Evolutionary conservation across 2,797 vertebrate species (phyloP).

Genomic region (Anisognathus igniventris): DNA sequence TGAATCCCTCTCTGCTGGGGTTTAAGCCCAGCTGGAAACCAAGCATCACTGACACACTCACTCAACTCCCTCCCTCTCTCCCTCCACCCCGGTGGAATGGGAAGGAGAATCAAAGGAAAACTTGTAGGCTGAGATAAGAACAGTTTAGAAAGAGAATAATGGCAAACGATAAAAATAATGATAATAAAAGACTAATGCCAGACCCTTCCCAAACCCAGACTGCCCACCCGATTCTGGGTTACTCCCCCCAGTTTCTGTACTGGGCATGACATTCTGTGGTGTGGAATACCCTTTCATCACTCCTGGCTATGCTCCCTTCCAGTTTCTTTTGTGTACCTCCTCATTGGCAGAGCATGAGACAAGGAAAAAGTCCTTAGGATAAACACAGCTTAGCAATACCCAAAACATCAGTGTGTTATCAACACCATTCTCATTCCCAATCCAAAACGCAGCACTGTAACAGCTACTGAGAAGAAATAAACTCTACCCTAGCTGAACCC

Average conservation of each 20-base stretch:
- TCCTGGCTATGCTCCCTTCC: neutral
- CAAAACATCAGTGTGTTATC: neutral
- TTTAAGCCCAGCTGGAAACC: neutral
- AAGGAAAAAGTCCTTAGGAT: neutral
- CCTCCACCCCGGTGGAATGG: neutral
- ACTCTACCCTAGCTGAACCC: neutral
- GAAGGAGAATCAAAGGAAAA: neutral
- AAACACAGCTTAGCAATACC: neutral
- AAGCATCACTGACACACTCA: fast-evolving
- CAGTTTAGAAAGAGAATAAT: neutral
- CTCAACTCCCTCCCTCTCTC: neutral
- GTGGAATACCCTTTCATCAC: neutral
- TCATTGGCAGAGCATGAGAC: neutral
- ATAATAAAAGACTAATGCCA: neutral
- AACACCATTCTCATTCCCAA: neutral
- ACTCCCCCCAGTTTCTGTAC: neutral
- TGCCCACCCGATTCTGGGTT: fast-evolving
- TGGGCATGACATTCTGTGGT: neutral
- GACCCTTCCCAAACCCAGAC: neutral
- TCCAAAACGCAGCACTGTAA: neutral
- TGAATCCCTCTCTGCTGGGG: neutral
- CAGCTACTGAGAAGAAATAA: neutral
- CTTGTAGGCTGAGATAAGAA: neutral
- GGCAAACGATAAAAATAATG: neutral
- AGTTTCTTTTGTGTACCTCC: neutral